These are phyloP conservation scores for Alosa sapidissima DNA, from an alignment of 2,797 vertebrate genomes.

Conservation along the genomic window DNA sequence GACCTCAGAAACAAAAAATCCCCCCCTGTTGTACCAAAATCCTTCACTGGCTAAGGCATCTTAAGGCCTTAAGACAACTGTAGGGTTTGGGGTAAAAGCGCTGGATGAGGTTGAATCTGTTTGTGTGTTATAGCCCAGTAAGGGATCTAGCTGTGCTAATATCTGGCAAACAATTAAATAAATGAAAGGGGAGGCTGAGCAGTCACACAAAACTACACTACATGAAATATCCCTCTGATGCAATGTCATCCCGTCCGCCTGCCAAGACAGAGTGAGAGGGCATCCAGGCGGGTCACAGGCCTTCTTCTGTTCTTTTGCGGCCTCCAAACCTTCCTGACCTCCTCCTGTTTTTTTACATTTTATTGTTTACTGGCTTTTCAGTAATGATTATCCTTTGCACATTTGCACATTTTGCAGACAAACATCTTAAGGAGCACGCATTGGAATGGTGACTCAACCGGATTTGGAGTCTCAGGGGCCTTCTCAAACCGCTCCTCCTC, in stretches of 20 bases:
- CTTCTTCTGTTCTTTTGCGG: not conserved
- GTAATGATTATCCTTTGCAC: not conserved
- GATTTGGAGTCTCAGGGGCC: slow-evolving; percentile 5
- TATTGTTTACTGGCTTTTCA: not conserved
- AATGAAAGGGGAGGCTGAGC: not conserved
- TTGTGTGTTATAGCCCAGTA: not conserved
- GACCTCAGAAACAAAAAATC: not conserved
- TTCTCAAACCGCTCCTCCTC: not conserved
- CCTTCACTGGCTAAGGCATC: not conserved
- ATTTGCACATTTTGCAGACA: not conserved
- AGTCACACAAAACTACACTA: not conserved
- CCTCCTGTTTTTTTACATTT: not conserved
- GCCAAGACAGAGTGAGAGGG: not conserved
- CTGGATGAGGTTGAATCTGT: not conserved
- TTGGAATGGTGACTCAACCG: not conserved
- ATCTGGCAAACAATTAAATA: not conserved
- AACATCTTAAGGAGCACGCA: not conserved
- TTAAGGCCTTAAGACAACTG: not conserved
- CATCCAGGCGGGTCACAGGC: not conserved
- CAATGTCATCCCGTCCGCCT: not conserved
- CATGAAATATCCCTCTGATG: slow-evolving; percentile 10
- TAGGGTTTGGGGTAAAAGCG: not conserved
- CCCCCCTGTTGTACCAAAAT: not conserved
- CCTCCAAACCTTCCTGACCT: not conserved
- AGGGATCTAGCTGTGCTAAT: slow-evolving; percentile 17